Conservation (phyloP, 2,797 vertebrate genomes). For the Eulemur albifrons region DNA sequence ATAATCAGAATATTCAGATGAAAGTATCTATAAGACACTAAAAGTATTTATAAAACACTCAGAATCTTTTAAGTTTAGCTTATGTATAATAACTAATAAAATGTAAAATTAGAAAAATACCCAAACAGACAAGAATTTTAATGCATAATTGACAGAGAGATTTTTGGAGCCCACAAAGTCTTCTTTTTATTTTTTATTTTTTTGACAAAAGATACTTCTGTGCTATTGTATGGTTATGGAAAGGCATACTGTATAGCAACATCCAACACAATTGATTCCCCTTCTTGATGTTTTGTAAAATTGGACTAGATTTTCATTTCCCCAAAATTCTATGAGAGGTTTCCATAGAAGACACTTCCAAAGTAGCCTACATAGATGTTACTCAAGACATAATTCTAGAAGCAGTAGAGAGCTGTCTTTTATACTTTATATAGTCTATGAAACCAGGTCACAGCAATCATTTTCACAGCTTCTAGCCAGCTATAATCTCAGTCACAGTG, state of each 20-base stretch:
- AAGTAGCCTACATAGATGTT: not conserved
- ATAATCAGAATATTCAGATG: not conserved
- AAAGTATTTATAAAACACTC: not conserved
- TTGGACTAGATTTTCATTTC: not conserved
- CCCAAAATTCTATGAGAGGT: not conserved
- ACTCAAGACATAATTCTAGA: not conserved
- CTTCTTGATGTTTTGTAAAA: not conserved
- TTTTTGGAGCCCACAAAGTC: not conserved
- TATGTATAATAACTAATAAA: not conserved
- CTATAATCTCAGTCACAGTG: not conserved
- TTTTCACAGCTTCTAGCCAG: not conserved
- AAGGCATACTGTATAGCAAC: not conserved
- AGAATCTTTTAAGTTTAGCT: not conserved
- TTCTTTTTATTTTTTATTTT: not conserved
- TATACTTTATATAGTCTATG: not conserved
- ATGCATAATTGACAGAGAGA: not conserved
- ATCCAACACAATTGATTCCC: not conserved
- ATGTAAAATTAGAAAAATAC: not conserved
- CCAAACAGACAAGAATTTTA: not conserved
- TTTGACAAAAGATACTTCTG: not conserved
- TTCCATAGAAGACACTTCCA: not conserved
- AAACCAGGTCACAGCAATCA: constrained; percentile 21
- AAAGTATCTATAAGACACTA: not conserved
- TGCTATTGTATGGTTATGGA: not conserved
- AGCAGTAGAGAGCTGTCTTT: not conserved